phyloP scores from a whole-genome alignment of 2,113 vertebrate genomes.

The Pedionomus torquatus region DNA sequence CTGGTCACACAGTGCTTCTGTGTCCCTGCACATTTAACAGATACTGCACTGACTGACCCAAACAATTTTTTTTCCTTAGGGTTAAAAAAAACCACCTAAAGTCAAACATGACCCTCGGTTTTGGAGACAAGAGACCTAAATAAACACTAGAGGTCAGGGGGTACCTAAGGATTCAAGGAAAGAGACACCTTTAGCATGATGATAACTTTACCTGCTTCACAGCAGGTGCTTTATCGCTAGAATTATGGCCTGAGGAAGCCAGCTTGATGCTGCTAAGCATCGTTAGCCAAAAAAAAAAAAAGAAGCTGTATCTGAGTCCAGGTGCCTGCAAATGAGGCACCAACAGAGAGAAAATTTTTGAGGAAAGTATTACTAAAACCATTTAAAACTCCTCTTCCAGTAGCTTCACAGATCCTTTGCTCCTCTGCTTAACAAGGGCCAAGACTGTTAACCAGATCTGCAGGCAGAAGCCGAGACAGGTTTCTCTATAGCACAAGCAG shows the following conservation, averaged over 20 bases:
- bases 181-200: background rate
- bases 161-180: background rate
- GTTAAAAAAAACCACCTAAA: background rate
- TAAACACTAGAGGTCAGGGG: background rate
- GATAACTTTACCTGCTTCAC: background rate
- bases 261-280: background rate
- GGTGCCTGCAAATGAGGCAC: background rate
- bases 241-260: background rate
- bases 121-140: background rate
- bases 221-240: background rate
- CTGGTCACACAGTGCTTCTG: background rate
- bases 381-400: background rate
- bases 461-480: background rate
- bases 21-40: background rate
- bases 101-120: background rate
- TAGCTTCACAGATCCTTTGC: background rate
- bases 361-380: background rate
- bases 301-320: rapidly evolving
- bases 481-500: background rate
- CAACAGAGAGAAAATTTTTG: background rate
- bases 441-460: background rate
- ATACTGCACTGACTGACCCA: background rate
- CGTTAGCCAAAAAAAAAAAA: background rate
- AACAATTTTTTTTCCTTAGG: background rate
- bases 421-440: background rate